Base-by-base conservation (phyloP, 2,888 invertebrate species). In the Anodontia alba region DNA sequence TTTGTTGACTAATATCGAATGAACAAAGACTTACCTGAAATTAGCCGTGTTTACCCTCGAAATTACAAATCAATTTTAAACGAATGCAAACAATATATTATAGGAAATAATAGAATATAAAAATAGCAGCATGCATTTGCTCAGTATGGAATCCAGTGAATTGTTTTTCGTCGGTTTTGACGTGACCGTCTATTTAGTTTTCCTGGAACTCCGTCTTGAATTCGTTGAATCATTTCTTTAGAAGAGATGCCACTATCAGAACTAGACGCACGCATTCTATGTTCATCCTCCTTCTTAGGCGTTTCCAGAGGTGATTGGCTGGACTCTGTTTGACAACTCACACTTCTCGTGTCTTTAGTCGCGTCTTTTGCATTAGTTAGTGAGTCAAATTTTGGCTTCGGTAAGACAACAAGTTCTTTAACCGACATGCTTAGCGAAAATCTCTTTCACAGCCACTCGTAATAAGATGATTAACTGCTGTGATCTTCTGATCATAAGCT, bases 391-490 rank as follows among this genome's bases (percentile, higher is more conserved):
- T 57, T 57, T 20, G 23, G 57, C 57, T 57, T 57, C 20, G 57
- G 57, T 17, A 57, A 3, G 1, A 57, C 57, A 7, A 57, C 17
- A 29, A 57, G 57, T 57, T 57, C 57, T 57, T 57, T 57, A 57
- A 57, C 57, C 10, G 57, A 26, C 57, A 69, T 57, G 7, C 17
- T 66, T 42, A 33, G 29, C 38, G 46, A 74, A 33, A 15, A 29
- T 17, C 26, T 43, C 66, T 46, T 66, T 46, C 42, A 66, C 46
- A 43, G 74, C 66, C 66, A 74, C 66, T 43, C 36, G 23, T 46
- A 57, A 26, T 29, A 57, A 57, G 29, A 8, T 31, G 46, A 67
- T 36, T 31, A 74, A 36, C 23, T 74, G 67, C 2, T 74, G 2
- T 20, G n/a, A 33, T 10, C 42, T 43, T 67, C 66, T 43, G n/a